Evolutionary conservation across 2,113 vertebrate species (phyloP), one percentile per base, ranked within the genome.

Genomic region (Zosterops borbonicus): DNA sequence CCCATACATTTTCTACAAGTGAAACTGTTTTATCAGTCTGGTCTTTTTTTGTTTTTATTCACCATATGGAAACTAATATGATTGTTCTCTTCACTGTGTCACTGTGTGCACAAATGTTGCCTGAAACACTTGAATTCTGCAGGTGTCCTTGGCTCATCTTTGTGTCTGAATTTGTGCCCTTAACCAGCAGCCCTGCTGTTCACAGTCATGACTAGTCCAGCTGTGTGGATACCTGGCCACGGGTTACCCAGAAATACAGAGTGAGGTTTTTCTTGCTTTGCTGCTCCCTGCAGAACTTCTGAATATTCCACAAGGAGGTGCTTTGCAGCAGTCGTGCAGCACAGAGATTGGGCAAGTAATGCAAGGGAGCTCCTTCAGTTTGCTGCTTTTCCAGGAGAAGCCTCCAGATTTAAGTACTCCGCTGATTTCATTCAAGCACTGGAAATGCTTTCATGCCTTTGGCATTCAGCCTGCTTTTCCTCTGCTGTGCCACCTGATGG

Each of bases 401-500:
- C 39, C n/a, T 85, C 18, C 46, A n/a, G 28, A 19, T 62, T 50
- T 24, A 81, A 83, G 59, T 16, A 33, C 35, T 37, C 33, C 22
- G 53, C 18, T 59, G 56, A 83, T 95, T 91, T 84, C 79, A 70
- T 73, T 81, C 68, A 65, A 24, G 44, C 44, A 56, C 49, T 58
- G 65, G 41, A 87, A 92, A 84, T 13, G 31, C 44, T 94, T 93
- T 35, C 1, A 0, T 52, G 28, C 71, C 12, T 67, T 80, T 75
- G 91, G 58, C 69, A 73, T 68, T 52, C 56, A 60, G 81, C 62
- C 62, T 68, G 55, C 0, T n/a, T 75, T 35, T 87, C n/a, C 85
- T 58, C 56, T 79, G 47, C 58, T 81, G 25, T 92, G 41, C 62
- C 89, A 82, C 70, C 77, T 96, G 83, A 95, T 87, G 68, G 89